These are phyloP conservation scores for Porites divaricata DNA, from an alignment of 92 coral and sea anemone genomes.

Conservation along the genomic window DNA sequence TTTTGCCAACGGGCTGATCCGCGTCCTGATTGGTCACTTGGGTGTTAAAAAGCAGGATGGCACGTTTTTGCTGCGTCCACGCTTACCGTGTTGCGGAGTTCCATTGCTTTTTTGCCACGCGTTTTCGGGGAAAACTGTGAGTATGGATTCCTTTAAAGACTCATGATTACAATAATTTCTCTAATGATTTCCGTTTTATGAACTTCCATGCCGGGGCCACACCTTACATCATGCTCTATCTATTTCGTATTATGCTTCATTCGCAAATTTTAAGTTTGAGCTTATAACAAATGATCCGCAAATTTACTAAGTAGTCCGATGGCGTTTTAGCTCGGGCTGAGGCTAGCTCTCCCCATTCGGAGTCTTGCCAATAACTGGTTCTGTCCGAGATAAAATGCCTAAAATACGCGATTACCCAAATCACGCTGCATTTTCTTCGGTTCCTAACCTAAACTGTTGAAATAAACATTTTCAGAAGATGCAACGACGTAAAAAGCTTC, in stretches of 20 bases:
- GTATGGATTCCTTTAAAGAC: background rate
- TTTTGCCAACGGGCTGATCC: conserved; percentile 12
- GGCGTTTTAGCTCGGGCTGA: background rate
- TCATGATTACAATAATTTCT: background rate
- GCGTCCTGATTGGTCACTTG: conserved; percentile 29
- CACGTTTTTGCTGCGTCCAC: background rate
- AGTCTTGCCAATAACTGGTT: background rate
- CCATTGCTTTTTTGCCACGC: background rate
- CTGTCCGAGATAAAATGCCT: background rate
- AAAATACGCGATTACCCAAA: too few species aligned
- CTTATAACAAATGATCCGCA: background rate
- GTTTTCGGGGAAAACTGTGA: conserved; percentile 21
- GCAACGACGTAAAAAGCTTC: conserved; percentile 69
- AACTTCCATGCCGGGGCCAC: background rate
- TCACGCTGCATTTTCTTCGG: too few species aligned
- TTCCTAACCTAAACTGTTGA: too few species aligned
- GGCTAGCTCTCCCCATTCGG: background rate
- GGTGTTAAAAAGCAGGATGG: conserved; percentile 20
- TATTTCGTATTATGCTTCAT: background rate
- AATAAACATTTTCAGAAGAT: conserved; percentile 2
- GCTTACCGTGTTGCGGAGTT: background rate
- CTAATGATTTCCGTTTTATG: conserved; percentile 26
- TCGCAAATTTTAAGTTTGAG: background rate
- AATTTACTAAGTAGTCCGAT: background rate
- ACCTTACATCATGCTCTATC: background rate